Base-by-base conservation (phyloP, 2,797 vertebrate species). In the Limnodromus scolopaceus region DNA sequence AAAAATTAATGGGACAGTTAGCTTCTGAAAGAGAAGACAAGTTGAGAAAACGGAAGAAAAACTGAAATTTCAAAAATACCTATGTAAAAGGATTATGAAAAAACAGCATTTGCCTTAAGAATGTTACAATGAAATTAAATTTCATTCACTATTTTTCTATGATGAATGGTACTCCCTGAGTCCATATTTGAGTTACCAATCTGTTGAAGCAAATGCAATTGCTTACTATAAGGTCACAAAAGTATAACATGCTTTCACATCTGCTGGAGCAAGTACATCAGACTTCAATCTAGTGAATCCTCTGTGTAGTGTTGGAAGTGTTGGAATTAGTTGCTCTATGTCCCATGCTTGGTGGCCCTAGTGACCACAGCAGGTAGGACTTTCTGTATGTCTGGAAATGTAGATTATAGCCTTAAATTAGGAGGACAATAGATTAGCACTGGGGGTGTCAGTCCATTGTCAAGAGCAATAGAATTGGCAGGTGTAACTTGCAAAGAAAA, bases 331-430 rank as follows among this genome's bases (percentile, higher is more conserved):
- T 16, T 45, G 4, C 43, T 22, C 1, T n/a, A 34, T 65, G 5
- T 36, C 13, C 23, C 24, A 4, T 66, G 28, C 8, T 80, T 70
- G 12, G 9, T 82, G 17, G 39, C 14, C 13, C 20, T 75, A 6
- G 0, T 54, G 45, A 34, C n/a, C 2, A 1, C 6, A 61, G 12
- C 30, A 45, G 8, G 11, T 49, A 27, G 9, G 16, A 36, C 2
- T 65, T 69, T 57, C 71, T 66, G 10, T 7, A 4, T 25, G 22
- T 64, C 70, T 92, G 34, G 49, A 72, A 96, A 82, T 45, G 22
- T 3, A 65, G 41, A 61, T 65, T 65, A 65, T 43, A 71, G 13
- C 10, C 6, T 43, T 68, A 64, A 43, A 63, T 61, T 49, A 70
- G 24, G 13, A 89, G 5, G 10, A 79, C 8, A 81, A 60, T 11